Evolutionary conservation across 1,140 invertebrate species (phyloP).

Genomic region (Pogonomyrmex barbatus): DNA sequence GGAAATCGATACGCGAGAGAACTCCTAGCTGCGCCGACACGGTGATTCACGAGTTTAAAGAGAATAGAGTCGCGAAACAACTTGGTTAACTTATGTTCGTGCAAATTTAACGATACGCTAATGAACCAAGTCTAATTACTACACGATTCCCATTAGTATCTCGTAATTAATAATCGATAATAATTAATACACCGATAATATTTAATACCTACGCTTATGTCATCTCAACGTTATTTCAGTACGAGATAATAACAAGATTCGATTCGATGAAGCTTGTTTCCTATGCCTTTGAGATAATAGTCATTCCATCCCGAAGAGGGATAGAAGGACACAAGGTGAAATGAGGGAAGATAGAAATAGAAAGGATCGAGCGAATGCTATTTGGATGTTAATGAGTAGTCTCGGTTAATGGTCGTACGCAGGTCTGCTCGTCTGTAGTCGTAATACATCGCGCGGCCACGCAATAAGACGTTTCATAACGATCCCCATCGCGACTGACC

Average conservation of each 20-base stretch:
- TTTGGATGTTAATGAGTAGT: slow-evolving; percentile 55
- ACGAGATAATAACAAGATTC: not conserved
- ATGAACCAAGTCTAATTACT: not conserved
- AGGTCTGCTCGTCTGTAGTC: slow-evolving; percentile 29
- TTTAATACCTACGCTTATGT: not conserved
- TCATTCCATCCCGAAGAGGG: not conserved
- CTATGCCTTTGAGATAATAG: slow-evolving; percentile 21
- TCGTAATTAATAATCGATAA: not conserved
- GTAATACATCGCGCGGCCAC: slow-evolving; percentile 31
- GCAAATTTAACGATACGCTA: slow-evolving; percentile 3
- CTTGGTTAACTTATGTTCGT: slow-evolving; percentile 8
- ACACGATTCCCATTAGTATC: not conserved
- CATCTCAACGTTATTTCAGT: not conserved
- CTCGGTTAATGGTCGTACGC: slow-evolving; percentile 44
- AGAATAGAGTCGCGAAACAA: slow-evolving; percentile 20
- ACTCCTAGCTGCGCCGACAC: slow-evolving; percentile 48
- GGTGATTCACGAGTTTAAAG: slow-evolving; percentile 60
- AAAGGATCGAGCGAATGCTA: slow-evolving; percentile 53
- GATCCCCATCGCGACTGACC: slow-evolving; percentile 13
- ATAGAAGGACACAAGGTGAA: slow-evolving; percentile 29
- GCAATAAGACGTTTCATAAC: slow-evolving; percentile 56
- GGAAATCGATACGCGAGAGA: slow-evolving; percentile 69
- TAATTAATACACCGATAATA: not conserved
- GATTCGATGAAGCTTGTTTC: slow-evolving; percentile 6
- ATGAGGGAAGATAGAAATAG: slow-evolving; percentile 47